Evolutionary conservation across 2,113 vertebrate genomes (phyloP).

Genomic region (Crotalus tigris): DNA sequence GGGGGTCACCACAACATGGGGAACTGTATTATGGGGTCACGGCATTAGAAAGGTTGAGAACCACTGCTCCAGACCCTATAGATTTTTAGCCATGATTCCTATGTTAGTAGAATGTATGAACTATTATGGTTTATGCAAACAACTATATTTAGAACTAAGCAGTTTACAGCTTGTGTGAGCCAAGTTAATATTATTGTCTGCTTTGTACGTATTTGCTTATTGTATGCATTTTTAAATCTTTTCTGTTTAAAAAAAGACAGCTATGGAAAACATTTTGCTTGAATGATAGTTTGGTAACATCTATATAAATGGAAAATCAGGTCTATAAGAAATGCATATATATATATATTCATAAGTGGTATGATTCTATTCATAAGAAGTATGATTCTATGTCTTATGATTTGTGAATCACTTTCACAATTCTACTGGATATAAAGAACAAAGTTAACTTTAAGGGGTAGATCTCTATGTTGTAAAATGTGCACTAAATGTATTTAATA

Average conservation of each 20-base stretch:
- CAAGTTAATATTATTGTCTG: constrained; percentile 1
- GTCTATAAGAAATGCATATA: not conserved
- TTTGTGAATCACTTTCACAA: not conserved
- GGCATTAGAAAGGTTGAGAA: too few relatives aligned
- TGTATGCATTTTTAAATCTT: too few relatives aligned
- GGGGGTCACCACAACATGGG: too few relatives aligned
- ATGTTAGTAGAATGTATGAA: not conserved
- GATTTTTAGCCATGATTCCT: not conserved
- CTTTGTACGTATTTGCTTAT: not conserved
- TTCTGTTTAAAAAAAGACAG: not conserved
- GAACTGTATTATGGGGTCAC: too few relatives aligned
- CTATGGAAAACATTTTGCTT: not conserved
- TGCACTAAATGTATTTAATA: not conserved
- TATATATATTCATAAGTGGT: not conserved
- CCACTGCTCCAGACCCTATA: not conserved
- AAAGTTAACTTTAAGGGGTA: accelerated
- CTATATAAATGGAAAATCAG: not conserved
- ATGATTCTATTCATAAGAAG: not conserved
- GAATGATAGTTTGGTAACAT: not conserved
- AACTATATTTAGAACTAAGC: not conserved
- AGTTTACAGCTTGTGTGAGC: not conserved
- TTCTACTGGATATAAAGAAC: not conserved
- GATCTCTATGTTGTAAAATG: not conserved
- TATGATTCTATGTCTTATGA: not conserved
- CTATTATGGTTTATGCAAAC: not conserved